phyloP scores from a whole-genome alignment of 2,888 invertebrate genomes.

The Chymomyza fuscimana region DNA sequence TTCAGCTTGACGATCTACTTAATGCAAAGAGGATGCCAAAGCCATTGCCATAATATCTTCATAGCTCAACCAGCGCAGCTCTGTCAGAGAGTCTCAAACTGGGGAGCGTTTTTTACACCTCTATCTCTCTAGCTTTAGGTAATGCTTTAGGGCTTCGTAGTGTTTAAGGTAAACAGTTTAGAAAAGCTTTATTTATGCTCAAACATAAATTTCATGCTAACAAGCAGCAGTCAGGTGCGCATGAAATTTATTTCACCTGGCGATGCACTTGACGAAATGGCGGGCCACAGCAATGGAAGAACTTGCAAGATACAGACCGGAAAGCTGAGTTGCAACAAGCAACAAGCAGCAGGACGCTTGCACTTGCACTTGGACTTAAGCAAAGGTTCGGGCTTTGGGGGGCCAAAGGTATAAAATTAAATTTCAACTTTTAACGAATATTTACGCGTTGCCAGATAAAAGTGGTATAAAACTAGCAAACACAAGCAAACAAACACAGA shows the following conservation, averaged over 20 bases:
- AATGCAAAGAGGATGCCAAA: conserved; percentile 30
- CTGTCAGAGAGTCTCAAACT: background rate
- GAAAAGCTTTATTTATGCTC: conserved; percentile 74
- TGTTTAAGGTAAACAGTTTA: conserved; percentile 61
- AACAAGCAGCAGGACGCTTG: background rate
- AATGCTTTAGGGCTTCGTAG: background rate
- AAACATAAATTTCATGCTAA: conserved; percentile 73
- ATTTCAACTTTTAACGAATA: conserved; percentile 74
- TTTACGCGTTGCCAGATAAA: conserved; percentile 72
- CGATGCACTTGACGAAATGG: conserved; percentile 37
- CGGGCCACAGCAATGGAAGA: background rate
- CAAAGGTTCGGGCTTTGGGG: background rate
- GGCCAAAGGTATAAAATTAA: conserved; percentile 61
- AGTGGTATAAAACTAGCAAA: conserved; percentile 62
- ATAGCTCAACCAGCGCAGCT: background rate
- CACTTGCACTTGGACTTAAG: background rate
- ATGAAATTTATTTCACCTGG: conserved; percentile 65
- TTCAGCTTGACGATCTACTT: conserved; percentile 32
- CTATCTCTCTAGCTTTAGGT: background rate
- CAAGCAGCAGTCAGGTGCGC: conserved; percentile 60
- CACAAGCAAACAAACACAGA: background rate
- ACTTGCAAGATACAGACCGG: background rate
- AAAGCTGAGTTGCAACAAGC: background rate
- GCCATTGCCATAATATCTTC: background rate
- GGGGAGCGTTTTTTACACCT: background rate